Percentiles rank a stretch among this genome's conserved stretches.
Evolutionary conservation across 37 sponge, comb jelly and placozoan species (phyloP).

Genomic region (Mnemiopsis leidyi): DNA sequence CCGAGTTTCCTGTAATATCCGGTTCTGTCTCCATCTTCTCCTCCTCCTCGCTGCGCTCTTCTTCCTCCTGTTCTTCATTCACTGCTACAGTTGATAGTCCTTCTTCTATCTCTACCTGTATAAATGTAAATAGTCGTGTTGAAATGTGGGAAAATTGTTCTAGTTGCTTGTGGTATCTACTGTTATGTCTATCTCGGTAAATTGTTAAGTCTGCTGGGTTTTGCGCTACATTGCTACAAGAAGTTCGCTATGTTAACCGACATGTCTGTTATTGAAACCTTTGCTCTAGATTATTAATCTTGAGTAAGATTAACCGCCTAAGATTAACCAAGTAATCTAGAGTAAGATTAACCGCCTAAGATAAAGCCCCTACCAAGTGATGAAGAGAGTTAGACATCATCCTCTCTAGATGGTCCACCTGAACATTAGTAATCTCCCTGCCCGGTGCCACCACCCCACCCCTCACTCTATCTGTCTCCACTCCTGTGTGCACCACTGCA

Average conservation of each 20-base stretch:
- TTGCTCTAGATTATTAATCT: no score
- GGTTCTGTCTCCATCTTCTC: neutral
- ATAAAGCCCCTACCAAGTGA: neutral
- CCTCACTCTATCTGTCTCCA: neutral
- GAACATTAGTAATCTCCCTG: neutral
- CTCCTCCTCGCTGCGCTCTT: neutral
- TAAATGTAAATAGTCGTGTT: neutral
- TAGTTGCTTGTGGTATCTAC: no score
- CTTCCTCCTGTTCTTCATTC: neutral
- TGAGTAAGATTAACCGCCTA: no score
- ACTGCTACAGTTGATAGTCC: neutral
- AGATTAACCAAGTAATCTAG: no score
- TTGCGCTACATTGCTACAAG: no score
- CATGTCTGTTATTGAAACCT: no score
- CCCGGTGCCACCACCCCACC: slow-evolving; percentile 3
- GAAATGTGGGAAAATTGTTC: no score
- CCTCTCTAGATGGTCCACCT: slow-evolving; percentile 2
- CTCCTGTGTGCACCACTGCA: slow-evolving; percentile 21
- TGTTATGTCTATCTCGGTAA: no score
- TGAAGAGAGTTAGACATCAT: no score
- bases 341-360: no score
- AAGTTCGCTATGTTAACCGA: no score
- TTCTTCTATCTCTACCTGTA: neutral
- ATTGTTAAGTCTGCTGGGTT: no score
- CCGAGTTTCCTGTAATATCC: neutral